These are phyloP conservation scores for Echinarachnius parma DNA, from an alignment of 53 echinoderm and acorn worm genomes.

Conservation along the genomic window DNA sequence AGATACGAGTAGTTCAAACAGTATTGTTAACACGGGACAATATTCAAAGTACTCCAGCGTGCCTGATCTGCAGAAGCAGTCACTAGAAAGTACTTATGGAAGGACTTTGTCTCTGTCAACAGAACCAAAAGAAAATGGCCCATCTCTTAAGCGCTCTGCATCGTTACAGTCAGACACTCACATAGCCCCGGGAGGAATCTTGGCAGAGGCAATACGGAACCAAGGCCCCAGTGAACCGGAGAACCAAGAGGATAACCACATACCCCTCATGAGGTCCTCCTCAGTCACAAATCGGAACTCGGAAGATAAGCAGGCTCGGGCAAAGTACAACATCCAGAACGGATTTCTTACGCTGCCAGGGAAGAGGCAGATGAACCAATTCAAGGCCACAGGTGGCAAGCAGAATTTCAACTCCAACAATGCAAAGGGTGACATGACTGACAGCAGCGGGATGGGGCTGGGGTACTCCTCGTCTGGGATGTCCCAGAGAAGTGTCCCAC, in stretches of 20 bases:
- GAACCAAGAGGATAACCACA: constrained; percentile 4
- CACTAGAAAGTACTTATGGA: neutral
- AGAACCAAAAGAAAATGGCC: neutral
- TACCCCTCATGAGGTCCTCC: constrained; percentile 36
- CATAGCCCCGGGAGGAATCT: constrained; percentile 25
- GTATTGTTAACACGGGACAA: neutral
- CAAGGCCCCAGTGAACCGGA: neutral
- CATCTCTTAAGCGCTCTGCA: constrained; percentile 4
- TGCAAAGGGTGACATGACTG: neutral
- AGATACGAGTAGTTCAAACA: neutral
- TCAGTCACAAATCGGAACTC: constrained; percentile 13
- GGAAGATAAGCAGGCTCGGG: constrained; percentile 27
- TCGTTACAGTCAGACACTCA: constrained; percentile 14
- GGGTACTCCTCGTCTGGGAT: constrained; percentile 1
- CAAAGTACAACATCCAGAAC: constrained; percentile 39
- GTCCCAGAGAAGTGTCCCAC: neutral
- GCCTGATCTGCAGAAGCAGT: constrained; percentile 27
- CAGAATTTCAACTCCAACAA: neutral
- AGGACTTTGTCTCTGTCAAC: neutral
- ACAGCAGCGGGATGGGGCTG: neutral
- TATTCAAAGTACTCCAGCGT: constrained; percentile 38
- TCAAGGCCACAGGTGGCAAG: constrained; percentile 9
- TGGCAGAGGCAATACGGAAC: constrained; percentile 32
- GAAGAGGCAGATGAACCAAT: constrained; percentile 46
- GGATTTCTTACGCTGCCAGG: constrained; percentile 60